phyloP scores from a whole-genome alignment of 2,797 vertebrate genomes.

The Bucorvus abyssinicus region DNA sequence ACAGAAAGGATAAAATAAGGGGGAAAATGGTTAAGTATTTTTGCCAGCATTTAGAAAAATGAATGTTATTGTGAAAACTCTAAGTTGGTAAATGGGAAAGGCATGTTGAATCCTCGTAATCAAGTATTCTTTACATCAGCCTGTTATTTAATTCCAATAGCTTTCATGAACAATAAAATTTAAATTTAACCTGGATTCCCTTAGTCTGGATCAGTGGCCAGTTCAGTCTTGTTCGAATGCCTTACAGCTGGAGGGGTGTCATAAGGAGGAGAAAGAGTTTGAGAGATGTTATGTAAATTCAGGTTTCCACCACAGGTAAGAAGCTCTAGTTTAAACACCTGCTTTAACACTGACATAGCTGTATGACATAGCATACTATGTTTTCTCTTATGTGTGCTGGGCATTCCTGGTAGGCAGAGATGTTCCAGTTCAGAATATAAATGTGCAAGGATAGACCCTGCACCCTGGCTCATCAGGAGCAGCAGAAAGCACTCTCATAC shows the following conservation, averaged over 20 bases:
- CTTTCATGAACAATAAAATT: background rate
- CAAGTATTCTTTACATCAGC: background rate
- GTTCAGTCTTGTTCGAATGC: background rate
- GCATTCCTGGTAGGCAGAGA: background rate
- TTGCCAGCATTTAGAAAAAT: background rate
- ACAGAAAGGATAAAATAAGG: background rate
- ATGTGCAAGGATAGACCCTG: rapidly evolving
- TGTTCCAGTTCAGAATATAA: rapidly evolving
- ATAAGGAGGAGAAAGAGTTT: background rate
- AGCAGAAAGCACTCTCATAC: background rate
- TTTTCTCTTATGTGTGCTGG: background rate
- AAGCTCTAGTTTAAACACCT: background rate
- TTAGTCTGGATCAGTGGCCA: background rate
- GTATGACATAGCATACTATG: rapidly evolving
- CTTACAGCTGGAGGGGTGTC: rapidly evolving
- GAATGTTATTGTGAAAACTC: background rate
- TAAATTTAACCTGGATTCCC: background rate
- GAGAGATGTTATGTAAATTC: background rate
- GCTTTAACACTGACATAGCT: rapidly evolving
- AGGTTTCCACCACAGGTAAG: background rate
- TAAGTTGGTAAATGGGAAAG: background rate
- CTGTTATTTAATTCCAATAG: background rate
- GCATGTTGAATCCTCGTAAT: background rate
- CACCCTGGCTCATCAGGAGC: background rate
- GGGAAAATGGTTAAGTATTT: background rate